Conservation (phyloP, 2,888 invertebrate species). For the Mythimna albipuncta region DNA sequence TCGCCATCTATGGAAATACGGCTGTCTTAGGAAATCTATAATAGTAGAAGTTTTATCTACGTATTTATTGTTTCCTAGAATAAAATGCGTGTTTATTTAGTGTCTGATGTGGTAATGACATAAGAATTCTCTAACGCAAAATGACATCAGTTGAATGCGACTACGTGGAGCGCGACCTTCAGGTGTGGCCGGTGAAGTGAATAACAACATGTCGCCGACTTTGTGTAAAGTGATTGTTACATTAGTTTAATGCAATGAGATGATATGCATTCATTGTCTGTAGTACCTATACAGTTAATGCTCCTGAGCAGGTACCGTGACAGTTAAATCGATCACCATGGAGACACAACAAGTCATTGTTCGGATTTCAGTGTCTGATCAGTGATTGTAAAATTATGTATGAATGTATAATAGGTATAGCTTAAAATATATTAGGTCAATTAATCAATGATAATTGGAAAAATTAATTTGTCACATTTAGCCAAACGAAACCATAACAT, state of each 20-base stretch:
- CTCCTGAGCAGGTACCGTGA: neutral
- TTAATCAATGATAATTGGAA: neutral
- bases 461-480: neutral
- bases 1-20: constrained; percentile 35
- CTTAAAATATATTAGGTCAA: neutral
- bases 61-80: constrained; percentile 37
- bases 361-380: constrained; percentile 5
- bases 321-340: constrained; percentile 20
- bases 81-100: constrained; percentile 43
- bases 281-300: neutral
- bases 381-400: neutral
- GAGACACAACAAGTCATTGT: neutral
- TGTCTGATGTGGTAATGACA: constrained; percentile 74
- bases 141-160: constrained; percentile 74
- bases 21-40: constrained; percentile 36
- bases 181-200: constrained; percentile 67
- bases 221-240: constrained; percentile 57
- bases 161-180: constrained; percentile 75
- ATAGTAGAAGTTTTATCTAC: constrained; percentile 25
- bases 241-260: constrained; percentile 59
- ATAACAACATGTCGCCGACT: constrained; percentile 62
- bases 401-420: neutral
- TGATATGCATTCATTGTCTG: constrained; percentile 19
- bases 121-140: constrained; percentile 77
- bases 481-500: neutral